These are phyloP conservation scores for Tinea pellionella DNA, from an alignment of 2,888 invertebrate genomes.

Conservation along the genomic window DNA sequence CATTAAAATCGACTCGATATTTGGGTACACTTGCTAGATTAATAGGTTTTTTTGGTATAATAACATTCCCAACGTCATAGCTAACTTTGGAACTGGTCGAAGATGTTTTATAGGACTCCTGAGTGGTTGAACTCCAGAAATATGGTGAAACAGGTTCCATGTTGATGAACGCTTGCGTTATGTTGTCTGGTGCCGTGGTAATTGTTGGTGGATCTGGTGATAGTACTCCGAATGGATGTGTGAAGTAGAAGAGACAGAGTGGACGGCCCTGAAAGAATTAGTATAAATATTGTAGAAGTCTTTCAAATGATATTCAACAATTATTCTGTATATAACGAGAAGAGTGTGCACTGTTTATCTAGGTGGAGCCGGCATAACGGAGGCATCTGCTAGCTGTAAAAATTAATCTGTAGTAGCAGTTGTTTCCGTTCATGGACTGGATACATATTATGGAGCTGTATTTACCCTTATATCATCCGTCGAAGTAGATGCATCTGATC, in stretches of 20 bases:
- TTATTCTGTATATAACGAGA: too few species aligned
- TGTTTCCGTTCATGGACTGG: too few species aligned
- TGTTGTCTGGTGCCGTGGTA: constrained; percentile 29
- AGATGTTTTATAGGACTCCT: constrained; percentile 12
- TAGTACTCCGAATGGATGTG: constrained; percentile 66
- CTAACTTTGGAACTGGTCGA: constrained; percentile 10
- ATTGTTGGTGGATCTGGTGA: constrained; percentile 53
- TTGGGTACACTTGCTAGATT: constrained; percentile 20
- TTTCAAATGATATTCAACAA: too few species aligned
- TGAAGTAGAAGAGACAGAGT: constrained; percentile 68
- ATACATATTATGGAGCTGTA: neutral
- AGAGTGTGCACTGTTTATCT: too few species aligned
- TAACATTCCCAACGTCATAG: constrained; percentile 30
- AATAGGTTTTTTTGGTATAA: constrained; percentile 31
- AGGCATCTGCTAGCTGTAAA: too few species aligned
- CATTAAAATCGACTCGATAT: constrained; percentile 7
- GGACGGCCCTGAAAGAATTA: constrained; percentile 50
- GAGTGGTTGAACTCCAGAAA: constrained; percentile 17
- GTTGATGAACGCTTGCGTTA: constrained; percentile 36
- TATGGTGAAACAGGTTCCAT: constrained; percentile 26
- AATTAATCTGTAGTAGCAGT: too few species aligned
- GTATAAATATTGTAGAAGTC: too few species aligned
- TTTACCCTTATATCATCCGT: constrained; percentile 55
- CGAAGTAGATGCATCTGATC: constrained; percentile 58
- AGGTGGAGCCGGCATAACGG: too few species aligned